Conservation (phyloP, 1,140 invertebrate genomes). For the Rhyzopertha dominica region DNA sequence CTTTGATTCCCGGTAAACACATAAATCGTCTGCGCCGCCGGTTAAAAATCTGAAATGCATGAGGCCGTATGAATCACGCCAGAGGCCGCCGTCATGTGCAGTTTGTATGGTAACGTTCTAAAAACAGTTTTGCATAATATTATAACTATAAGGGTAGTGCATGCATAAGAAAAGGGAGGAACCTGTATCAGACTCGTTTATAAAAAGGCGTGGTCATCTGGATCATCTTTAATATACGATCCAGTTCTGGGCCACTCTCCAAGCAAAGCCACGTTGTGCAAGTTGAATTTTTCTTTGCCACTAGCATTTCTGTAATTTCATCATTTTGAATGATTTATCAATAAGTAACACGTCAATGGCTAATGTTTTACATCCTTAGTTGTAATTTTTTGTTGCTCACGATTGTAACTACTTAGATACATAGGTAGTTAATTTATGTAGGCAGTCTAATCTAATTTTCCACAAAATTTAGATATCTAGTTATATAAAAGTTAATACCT, state of each 20-base stretch:
- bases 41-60: neutral
- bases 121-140: too few species aligned
- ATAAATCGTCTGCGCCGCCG: constrained; percentile 19
- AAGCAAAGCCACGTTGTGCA: constrained; percentile 15
- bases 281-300: too few species aligned
- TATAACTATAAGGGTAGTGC: constrained; percentile 31
- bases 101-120: constrained; percentile 29
- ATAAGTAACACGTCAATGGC: too few species aligned
- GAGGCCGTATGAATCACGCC: neutral
- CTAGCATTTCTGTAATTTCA: too few species aligned
- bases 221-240: constrained; percentile 20
- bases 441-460: too few species aligned
- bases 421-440: too few species aligned
- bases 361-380: too few species aligned
- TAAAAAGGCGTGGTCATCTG: constrained; percentile 34
- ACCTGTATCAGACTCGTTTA: constrained; percentile 32
- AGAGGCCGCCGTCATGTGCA: neutral
- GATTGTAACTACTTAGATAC: too few species aligned
- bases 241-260: constrained; percentile 15
- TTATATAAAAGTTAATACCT: too few species aligned
- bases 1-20: constrained; percentile 25
- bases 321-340: too few species aligned
- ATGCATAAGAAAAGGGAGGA: constrained; percentile 37
- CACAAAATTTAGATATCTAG: too few species aligned
- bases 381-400: too few species aligned